Evolutionary conservation across 2,797 vertebrate species (phyloP), one percentile per base, ranked within the genome.

Genomic region (Euphonia xanthogaster): DNA sequence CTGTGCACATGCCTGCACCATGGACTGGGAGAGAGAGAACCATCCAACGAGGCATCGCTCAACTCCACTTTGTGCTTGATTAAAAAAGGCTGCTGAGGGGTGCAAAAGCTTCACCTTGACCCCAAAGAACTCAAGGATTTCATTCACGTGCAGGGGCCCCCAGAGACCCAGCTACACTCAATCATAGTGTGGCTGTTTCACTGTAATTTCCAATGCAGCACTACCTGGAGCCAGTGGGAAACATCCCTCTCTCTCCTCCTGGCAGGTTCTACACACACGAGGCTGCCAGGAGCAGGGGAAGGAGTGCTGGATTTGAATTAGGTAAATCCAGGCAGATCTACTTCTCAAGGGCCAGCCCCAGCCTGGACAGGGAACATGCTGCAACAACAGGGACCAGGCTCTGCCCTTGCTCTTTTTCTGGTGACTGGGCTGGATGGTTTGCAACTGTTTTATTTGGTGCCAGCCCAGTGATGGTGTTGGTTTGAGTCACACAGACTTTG

Each of bases 321-420:
- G 27, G 35, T 21, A 25, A 67, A 81, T 25, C 47, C 13, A 44
- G 37, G 14, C 35, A 66, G 51, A 60, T 11, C 30, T 13, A 31
- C 23, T 14, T 55, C 35, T 33, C 55, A 16, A 42, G 47, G 58
- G 27, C 13, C 65, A 70, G 40, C 42, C 57, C 24, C 37, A 7
- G 53, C 6, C 73, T 0, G 2, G 51, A 27, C 55, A 79, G 15
- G 30, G 14, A 72, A 35, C 0, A 2, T 13, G 31, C 18, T 39
- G 14, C 37, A 33, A 40, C 8, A 44, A 40, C 2, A 15, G 55
- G 44, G 27, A 45, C 25, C 25, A 5, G 19, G 17, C 45, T 85
- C 82, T 79, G 68, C 30, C 67, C 53, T 71, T 40, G 45, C n/a
- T 68, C 65, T 23, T 39, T 17, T 31, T 21, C 54, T 63, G 57